A percentile compares a stretch with the other conserved stretches of the same genome.
Conservation (phyloP, 2,113 vertebrate species). For the Microcebus tavaratra region DNA sequence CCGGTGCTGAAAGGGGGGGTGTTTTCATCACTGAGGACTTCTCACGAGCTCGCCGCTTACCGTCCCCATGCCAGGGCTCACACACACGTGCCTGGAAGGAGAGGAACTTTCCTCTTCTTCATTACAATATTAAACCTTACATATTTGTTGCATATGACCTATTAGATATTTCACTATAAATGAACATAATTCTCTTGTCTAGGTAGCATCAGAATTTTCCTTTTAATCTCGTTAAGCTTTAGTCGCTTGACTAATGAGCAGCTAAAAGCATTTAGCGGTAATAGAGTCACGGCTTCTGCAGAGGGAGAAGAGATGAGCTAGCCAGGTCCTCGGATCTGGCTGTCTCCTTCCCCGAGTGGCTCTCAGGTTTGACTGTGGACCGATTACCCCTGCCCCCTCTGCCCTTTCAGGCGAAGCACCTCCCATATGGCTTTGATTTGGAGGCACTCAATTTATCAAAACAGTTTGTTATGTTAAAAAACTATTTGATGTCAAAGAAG, state of each 20-base stretch:
- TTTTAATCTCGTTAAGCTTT: constrained; percentile 16
- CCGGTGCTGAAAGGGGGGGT: background rate
- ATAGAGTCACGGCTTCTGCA: background rate
- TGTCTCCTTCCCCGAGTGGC: background rate
- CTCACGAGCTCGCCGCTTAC: background rate
- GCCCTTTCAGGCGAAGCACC: background rate
- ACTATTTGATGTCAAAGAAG: constrained; percentile 69
- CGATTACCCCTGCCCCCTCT: background rate
- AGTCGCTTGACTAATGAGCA: constrained; percentile 25
- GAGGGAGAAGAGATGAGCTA: background rate
- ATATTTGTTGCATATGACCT: background rate
- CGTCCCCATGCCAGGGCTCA: background rate
- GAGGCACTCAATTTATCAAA: constrained; percentile 67
- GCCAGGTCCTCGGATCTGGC: background rate
- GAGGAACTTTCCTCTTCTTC: background rate
- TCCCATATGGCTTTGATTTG: constrained; percentile 64
- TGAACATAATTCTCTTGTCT: background rate
- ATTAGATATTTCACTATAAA: constrained; percentile 22
- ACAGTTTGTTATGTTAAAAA: constrained; percentile 70
- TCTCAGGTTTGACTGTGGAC: background rate
- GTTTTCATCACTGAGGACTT: too few relatives aligned
- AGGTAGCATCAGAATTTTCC: constrained; percentile 1
- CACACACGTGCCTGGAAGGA: accelerated
- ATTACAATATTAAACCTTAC: background rate
- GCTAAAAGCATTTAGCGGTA: background rate